Base-by-base conservation (phyloP, 2,113 vertebrate species). In the Oxygymnocypris stewartii region DNA sequence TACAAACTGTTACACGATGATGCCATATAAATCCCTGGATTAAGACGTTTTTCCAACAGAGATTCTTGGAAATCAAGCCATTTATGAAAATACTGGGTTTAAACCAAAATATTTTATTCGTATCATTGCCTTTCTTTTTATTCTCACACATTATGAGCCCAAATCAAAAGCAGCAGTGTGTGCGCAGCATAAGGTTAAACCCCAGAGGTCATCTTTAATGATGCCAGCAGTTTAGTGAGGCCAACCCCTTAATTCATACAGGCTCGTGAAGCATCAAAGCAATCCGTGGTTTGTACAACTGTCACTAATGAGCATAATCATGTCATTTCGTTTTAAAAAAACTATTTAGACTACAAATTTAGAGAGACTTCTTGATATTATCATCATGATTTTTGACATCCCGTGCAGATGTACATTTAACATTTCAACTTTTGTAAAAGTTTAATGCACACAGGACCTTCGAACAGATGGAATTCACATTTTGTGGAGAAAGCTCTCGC, bases 191-290 rank as follows among this genome's bases (percentile, higher is more conserved):
- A 82, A 69, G 67, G 35, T 37, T 40, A 77, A 73, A 82, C 59
- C 84, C 86, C 81, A 85, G 88, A 89, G 88, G 86, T 86, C 80
- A 79, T 44, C 80, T 86, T 86, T 84, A 86, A 86, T 69, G 84
- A 87, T 86, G 74, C 74, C 85, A 81, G 81, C 82, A 61, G 86
- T 78, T 74, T 63, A 83, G 85, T 37, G 42, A 79, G 42, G n/a
- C 57, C 67, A 86, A 84, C 82, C 71, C 78, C 65, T 57, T 67
- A 71, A 84, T 84, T 73, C 82, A 59, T 51, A 74, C 69, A 28
- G 49, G 80, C 69, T 74, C 69, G 12, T 11, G 23, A 84, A 74
- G 82, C 82, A 84, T 74, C 82, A 84, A 84, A 59, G 82, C 49
- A 37, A 3, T 18, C 49, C 31, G 40, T 57, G 49, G 81, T 73